These are phyloP conservation scores for Diabrotica virgifera DNA, from an alignment of 1,140 invertebrate species.

Conservation along the genomic window DNA sequence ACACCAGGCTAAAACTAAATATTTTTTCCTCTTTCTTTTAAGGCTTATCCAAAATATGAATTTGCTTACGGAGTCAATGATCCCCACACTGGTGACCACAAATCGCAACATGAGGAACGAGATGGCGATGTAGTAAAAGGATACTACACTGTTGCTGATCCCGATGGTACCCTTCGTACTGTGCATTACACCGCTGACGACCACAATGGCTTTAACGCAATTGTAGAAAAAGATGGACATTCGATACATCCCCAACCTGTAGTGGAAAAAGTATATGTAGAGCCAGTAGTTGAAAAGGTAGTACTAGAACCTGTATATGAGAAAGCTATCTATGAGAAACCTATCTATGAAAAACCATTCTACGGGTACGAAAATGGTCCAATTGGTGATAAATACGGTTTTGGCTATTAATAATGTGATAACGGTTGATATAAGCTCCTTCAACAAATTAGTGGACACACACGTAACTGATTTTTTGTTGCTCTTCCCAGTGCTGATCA, in stretches of 20 bases:
- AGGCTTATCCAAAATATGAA: slow-evolving; percentile 48
- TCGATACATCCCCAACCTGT: slow-evolving; percentile 4
- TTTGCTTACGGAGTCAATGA: slow-evolving; percentile 56
- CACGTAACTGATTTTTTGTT: too few relatives aligned
- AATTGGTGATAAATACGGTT: not conserved
- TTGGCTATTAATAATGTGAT: not conserved
- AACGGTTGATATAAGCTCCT: too few relatives aligned
- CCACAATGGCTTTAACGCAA: slow-evolving; percentile 51
- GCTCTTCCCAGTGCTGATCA: too few relatives aligned
- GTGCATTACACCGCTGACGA: slow-evolving; percentile 63
- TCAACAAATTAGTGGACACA: too few relatives aligned
- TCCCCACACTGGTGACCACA: slow-evolving; percentile 55
- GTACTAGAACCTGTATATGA: not conserved
- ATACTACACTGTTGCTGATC: slow-evolving; percentile 60
- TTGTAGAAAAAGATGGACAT: slow-evolving; percentile 38
- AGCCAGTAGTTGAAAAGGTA: not conserved
- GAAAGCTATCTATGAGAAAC: not conserved
- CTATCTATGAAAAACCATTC: not conserved
- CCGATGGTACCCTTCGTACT: slow-evolving; percentile 59
- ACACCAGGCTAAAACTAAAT: too few relatives aligned
- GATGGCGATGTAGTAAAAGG: slow-evolving; percentile 63
- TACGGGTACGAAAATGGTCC: not conserved
- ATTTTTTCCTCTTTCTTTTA: not conserved
- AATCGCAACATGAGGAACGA: slow-evolving; percentile 56
- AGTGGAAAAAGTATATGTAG: not conserved